Base-by-base conservation (phyloP, 2,888 invertebrate genomes). In the Pollenia angustigena region DNA sequence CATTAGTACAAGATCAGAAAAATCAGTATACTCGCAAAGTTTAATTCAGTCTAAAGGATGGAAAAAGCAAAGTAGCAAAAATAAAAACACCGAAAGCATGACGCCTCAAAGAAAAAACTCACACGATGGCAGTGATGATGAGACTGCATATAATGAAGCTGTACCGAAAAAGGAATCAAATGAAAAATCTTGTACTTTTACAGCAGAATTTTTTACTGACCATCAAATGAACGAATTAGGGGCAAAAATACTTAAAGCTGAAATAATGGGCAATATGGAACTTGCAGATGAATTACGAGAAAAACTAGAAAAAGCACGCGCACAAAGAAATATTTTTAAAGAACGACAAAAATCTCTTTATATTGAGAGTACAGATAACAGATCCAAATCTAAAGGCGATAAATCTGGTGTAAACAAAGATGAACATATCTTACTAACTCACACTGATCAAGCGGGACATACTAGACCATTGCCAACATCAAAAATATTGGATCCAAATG, bases 201-300 rank as follows among this genome's bases (percentile, higher is more conserved):
- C 68, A 1, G 56, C 50, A 0, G 52, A 93, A 75, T 94, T 95
- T 89, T 93, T 97, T 18, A 95, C 96, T 62, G 96, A 97, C 93
- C 96, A 96, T 89, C 97, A 99, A 92, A 95, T 98, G 95, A 99
- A 99, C 93, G 96, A 96, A 89, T 92, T 99, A 58, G 98, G 96
- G 56, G 98, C 99, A 2, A 98, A 97, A 94, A 95, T 98, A 87
- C 94, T 99, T 0, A 98, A 98, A 94, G 99, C 99, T 14, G 98
- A 99, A 95, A 95, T 99, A 89, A 95, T 98, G 95, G 99, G 98
- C 18, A 96, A 99, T 92, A 93, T 92, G 91, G 95, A 95, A 87
- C 92, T 96, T 76, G 96, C 96, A 0, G 91, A 93, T 52, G 95
- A 97, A 91, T 93, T 99, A 64, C 97, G 97, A 93, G 91, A 93